These are phyloP conservation scores for Oegoconia quadripuncta DNA, from an alignment of 2,888 invertebrate genomes.

Conservation along the genomic window DNA sequence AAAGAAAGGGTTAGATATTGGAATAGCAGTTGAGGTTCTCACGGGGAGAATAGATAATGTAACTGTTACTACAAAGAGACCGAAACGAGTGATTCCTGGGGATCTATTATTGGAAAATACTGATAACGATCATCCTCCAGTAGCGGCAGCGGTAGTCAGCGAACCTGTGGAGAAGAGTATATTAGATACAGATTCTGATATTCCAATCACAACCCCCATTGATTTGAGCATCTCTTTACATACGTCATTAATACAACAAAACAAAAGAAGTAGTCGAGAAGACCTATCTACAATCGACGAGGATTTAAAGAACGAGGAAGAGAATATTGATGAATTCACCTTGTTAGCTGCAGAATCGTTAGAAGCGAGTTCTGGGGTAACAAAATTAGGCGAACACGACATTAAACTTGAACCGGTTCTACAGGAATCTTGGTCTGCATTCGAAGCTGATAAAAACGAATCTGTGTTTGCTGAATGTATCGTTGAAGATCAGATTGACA, in stretches of 20 bases:
- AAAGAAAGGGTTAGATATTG: slow-evolving; percentile 88
- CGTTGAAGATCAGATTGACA: slow-evolving; percentile 67
- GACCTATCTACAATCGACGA: slow-evolving; percentile 23
- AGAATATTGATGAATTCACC: slow-evolving; percentile 88
- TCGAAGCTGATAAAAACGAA: slow-evolving; percentile 76
- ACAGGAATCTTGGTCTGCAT: slow-evolving; percentile 82
- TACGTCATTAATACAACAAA: slow-evolving; percentile 71
- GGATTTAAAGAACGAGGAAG: slow-evolving; percentile 60
- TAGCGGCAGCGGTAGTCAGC: slow-evolving; percentile 58
- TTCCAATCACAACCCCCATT: slow-evolving; percentile 83
- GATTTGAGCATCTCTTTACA: slow-evolving; percentile 84
- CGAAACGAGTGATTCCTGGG: slow-evolving; percentile 81
- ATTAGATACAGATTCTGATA: slow-evolving; percentile 86
- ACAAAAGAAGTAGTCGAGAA: slow-evolving; percentile 39
- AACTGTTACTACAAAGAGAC: slow-evolving; percentile 78
- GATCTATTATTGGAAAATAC: slow-evolving; percentile 84
- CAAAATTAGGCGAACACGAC: slow-evolving; percentile 60
- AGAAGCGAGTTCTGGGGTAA: slow-evolving; percentile 74
- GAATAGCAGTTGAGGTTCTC: slow-evolving; percentile 91
- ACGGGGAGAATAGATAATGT: slow-evolving; percentile 90
- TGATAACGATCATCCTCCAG: slow-evolving; percentile 47
- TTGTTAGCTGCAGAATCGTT: slow-evolving; percentile 88
- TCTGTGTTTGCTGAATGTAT: slow-evolving; percentile 66
- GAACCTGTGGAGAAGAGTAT: slow-evolving; percentile 85
- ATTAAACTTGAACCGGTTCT: slow-evolving; percentile 63